Base-by-base conservation (phyloP, 2,113 vertebrate genomes). In the Enhydra lutris region DNA sequence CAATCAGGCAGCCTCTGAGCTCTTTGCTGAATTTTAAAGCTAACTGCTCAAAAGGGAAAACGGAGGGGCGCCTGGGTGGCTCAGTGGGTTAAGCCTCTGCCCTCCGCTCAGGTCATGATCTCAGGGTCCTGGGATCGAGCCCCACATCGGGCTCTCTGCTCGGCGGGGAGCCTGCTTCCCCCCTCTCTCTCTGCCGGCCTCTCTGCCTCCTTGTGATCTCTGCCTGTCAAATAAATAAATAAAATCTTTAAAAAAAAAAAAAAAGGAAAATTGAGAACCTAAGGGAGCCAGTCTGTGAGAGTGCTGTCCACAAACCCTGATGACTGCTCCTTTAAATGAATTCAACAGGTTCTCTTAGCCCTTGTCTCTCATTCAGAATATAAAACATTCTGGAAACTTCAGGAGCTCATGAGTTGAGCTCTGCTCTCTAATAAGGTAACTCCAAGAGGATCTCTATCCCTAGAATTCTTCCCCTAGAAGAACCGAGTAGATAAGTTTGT, bases 221-320 rank as follows among this genome's bases (percentile, higher is more conserved):
- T 52, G 45, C 45, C 52, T 55, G 17, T 55, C 52, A 55, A 55
- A 55, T 55, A 55, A 55, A 55, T 18, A 55, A 55, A 55, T 18
- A 55, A 55, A 55, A 55, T 55, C 52, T 55, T 55, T 55, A 57
- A 80, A 42, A 85, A 0, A 3, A 42, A 50, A 39, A 20, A 57
- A 79, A 42, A 85, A 0, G 4, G 47, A 50, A 39, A 24, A 39
- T 0, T 20, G 6, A 50, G 45, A 31, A 39, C 0, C 1, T 0
- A 7, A 59, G 10, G 21, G 61, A 69, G 20, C 24, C 8, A 12
- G 76, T 11, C 78, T 50, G 39, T 34, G 50, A 26, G 63, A 5
- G 10, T 50, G 36, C 36, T 7, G 24, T 24, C 84, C 42, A 36
- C 89, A 79, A 47, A 57, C 45, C 74, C 89, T 23, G 23, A 4